phyloP scores from a whole-genome alignment of 2,797 vertebrate species.

The Ctenopoma kingsleyae region DNA sequence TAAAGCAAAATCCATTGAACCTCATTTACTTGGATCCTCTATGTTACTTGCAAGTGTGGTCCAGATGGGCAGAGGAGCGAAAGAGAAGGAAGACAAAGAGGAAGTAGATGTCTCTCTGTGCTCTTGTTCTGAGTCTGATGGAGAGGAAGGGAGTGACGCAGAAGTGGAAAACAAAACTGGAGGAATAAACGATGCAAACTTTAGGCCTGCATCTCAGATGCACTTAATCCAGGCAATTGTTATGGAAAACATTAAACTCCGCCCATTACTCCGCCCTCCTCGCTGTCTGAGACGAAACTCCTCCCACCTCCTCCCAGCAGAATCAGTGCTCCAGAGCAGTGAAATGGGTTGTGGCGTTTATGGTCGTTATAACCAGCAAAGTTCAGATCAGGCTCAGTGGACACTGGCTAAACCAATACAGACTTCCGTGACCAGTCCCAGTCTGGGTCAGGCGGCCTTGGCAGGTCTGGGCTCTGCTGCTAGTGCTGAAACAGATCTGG shows the following conservation, averaged over 20 bases:
- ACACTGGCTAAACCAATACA: conserved; percentile 1
- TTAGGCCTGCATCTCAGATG: neutral
- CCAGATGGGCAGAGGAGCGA: conserved; percentile 74
- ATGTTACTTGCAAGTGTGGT: conserved; percentile 84
- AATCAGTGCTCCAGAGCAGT: conserved; percentile 43
- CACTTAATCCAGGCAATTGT: conserved; percentile 1
- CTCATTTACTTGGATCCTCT: conserved; percentile 84
- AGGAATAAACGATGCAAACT: conserved; percentile 8
- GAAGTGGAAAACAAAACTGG: conserved; percentile 8
- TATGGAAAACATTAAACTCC: conserved; percentile 45
- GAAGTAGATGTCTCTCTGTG: conserved; percentile 11
- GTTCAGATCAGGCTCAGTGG: conserved; percentile 71
- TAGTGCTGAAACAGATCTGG: neutral
- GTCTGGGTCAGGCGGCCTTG: conserved; percentile 17
- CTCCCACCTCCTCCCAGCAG: conserved; percentile 82
- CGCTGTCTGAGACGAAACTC: conserved; percentile 85
- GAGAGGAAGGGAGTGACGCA: conserved; percentile 29
- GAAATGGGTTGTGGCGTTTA: conserved; percentile 71
- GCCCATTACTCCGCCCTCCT: conserved; percentile 77
- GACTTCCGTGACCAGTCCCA: conserved; percentile 43
- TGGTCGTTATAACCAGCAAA: conserved; percentile 74
- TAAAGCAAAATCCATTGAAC: conserved; percentile 63
- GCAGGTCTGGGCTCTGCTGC: conserved; percentile 15
- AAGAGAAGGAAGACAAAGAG: conserved; percentile 31
- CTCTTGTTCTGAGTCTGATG: conserved; percentile 48